Conservation (phyloP, 2,113 vertebrate genomes). For the Madoqua kirkii region DNA sequence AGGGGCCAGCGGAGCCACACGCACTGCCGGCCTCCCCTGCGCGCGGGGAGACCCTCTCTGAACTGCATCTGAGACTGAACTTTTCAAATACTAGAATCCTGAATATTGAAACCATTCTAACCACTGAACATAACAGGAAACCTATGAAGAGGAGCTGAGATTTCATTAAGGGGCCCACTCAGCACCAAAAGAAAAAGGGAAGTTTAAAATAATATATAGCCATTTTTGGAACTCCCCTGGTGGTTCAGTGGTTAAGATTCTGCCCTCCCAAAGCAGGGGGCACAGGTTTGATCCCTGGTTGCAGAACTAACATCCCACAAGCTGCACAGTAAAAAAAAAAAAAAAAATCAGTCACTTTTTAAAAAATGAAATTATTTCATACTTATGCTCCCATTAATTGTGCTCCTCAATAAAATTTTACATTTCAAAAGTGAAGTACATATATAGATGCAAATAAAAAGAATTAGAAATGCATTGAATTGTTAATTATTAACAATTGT, state of each 20-base stretch:
- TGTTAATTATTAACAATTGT: not conserved
- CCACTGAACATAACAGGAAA: not conserved
- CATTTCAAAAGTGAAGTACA: not conserved
- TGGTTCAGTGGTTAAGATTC: not conserved
- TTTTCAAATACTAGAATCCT: not conserved
- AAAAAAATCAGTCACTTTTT: not conserved
- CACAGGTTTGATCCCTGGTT: not conserved
- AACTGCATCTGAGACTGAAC: not conserved
- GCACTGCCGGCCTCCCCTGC: not conserved
- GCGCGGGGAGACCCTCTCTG: not conserved
- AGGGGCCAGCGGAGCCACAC: accelerated
- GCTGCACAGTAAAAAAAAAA: not conserved
- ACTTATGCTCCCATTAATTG: not conserved
- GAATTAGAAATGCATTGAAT: not conserved
- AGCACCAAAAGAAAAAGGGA: not conserved
- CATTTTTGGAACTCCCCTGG: not conserved
- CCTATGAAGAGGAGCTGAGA: not conserved
- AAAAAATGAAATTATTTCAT: not conserved
- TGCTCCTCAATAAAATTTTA: not conserved
- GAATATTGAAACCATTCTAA: not conserved
- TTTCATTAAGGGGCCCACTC: not conserved
- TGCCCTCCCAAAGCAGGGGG: not conserved
- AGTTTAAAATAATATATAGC: not conserved
- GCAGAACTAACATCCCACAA: not conserved
- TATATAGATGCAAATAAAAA: not conserved